Evolutionary conservation across 2,113 vertebrate genomes (phyloP), one percentile per base, ranked within the genome.

Genomic region (Xenotilapia leptura): DNA sequence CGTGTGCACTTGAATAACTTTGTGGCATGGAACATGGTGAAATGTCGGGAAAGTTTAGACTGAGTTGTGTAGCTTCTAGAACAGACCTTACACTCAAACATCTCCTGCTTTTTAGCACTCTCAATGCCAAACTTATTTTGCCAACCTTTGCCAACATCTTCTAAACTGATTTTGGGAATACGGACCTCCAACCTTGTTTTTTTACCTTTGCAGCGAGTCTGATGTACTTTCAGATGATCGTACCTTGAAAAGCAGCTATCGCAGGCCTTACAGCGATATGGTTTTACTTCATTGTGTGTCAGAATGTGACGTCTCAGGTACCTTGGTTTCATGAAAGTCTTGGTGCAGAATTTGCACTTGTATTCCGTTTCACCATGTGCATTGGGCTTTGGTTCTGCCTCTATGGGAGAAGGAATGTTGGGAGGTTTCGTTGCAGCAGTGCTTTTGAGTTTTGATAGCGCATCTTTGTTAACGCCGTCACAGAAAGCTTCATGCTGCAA

Each of bases 211-310:
- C 96, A 97, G 28, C 88, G 93, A 77, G 12, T 54, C 68, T 96
- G 95, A 83, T 97, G 96, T 23, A 94, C 80, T 88, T 95, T 95
- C 10, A 97, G 92, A 88, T 96, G 93, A 89, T 97, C 96, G 49
- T 96, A 92, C 17, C 96, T 94, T 65, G 96, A 96, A 90, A 96
- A 97, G 90, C 94, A 95, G 91, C 93, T 93, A 47, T 96, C 94
- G 86, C 96, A 97, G 45, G 89, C 82, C 92, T 96, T 96, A 79
- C 96, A 97, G n/a, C 93, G 95, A 90, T 97, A 97, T 3, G 96
- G 96, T 31, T 97, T 97, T 6, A 95, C 96, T 38, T 96, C 96
- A 15, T 96, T 97, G 62, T 97, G 96, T 12, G 95, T 96, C 87
- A 97, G 93, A 87, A 97, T 96, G 87, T 97, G 96, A 45, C 85